A percentile compares a stretch with the other conserved stretches of the same genome.
Conservation (phyloP, 2,113 vertebrate genomes). For the Vombatus ursinus region DNA sequence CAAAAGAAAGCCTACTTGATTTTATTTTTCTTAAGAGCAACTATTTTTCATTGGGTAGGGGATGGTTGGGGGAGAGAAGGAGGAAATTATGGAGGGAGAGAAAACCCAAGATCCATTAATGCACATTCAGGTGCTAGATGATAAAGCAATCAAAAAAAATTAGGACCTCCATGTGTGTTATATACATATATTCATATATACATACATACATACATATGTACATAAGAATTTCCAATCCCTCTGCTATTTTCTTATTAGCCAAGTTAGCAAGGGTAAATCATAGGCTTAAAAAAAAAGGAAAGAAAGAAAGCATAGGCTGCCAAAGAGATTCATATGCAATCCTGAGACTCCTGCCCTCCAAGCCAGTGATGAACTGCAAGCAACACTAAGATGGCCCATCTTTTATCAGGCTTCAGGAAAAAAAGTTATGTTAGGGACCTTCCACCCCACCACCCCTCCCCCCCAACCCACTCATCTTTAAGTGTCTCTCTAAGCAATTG, state of each 20-base stretch:
- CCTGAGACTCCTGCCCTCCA: slow-evolving; percentile 68
- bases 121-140: slow-evolving; percentile 68
- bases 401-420: not conserved
- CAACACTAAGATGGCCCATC: not conserved
- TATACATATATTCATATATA: no score
- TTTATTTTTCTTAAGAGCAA: slow-evolving; percentile 78
- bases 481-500: not conserved
- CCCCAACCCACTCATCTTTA: not conserved
- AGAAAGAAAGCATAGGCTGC: slow-evolving; percentile 39
- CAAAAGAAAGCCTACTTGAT: slow-evolving; percentile 78
- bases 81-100: slow-evolving; percentile 50
- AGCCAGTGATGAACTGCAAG: slow-evolving; percentile 50
- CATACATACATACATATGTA: slow-evolving; percentile 5
- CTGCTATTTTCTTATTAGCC: slow-evolving; percentile 63
- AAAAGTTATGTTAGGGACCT: not conserved
- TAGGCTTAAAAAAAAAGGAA: not conserved
- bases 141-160: slow-evolving; percentile 79
- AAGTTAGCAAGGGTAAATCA: slow-evolving; percentile 55
- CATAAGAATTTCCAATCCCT: slow-evolving; percentile 69
- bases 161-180: slow-evolving; percentile 58
- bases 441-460: no score
- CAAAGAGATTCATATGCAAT: slow-evolving; percentile 78
- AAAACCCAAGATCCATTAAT: slow-evolving; percentile 73
- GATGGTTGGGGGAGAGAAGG: slow-evolving; percentile 65
- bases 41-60: slow-evolving; percentile 74